Base-by-base conservation (phyloP, 1,140 invertebrate genomes). In the Drosophila nebulosa region DNA sequence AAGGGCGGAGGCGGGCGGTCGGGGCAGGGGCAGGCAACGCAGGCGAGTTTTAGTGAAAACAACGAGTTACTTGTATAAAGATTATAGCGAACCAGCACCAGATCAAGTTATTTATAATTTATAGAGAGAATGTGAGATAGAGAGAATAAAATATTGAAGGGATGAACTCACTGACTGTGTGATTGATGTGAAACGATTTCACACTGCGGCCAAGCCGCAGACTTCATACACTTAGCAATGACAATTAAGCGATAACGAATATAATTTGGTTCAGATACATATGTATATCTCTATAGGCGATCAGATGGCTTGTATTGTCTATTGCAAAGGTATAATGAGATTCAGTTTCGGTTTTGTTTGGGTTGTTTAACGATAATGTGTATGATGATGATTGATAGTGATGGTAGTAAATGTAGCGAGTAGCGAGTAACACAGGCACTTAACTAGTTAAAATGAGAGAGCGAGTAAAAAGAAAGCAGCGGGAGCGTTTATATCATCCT, bases 361-460 rank as follows among this genome's bases (percentile, higher is more conserved):
- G n/a, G 9, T 35, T 10, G 10, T 42, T 42, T 42, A 42, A 42
- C 39, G 14, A 7, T 39, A 39, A 39, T 5, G 36, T 6, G 16
- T 42, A 4, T 16, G 14, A 7, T 42, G 5, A 4, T 36, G 39
- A 42, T 42, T 42, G 39, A 42, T 51, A 57, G 24, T 63, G 53
- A 68, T 77, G 73, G 39, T 46, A 46, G 39, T 66, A 78, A 75
- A 75, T 84, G 76, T 66, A 76, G 60, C 57, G 72, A 79, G 35
- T 51, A 69, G 60, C 67, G 50, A 65, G 27, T 30, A 30, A 30
- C 27, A 62, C 59, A 76, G 60, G 58, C 71, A 69, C 35, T 68
- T 65, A 73, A 46, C 39, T 46, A 46, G 18, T 46, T 46, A 10
- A 10, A 46, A 46, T 46, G 76, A 69, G 76, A 69, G 61, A 56